Evolutionary conservation across 2,113 vertebrate genomes (phyloP).

Genomic region (Gadus chalcogrammus): DNA sequence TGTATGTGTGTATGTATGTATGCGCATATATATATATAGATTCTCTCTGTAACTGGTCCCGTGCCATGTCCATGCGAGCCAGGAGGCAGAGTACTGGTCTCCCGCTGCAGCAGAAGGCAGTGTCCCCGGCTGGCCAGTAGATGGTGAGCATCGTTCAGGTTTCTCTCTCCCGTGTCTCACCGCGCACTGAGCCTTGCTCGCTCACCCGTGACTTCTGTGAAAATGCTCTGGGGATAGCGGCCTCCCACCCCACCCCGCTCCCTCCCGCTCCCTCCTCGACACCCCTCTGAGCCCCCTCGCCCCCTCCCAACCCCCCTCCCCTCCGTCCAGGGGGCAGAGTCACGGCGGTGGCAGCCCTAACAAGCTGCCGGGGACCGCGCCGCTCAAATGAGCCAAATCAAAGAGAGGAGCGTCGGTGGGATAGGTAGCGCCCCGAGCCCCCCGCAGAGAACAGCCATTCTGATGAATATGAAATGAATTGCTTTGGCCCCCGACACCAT

Average conservation of each 20-base stretch:
- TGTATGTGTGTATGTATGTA: neutral
- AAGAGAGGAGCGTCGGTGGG: constrained; percentile 71
- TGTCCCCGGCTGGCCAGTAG: constrained; percentile 62
- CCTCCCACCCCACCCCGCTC: constrained; percentile 66
- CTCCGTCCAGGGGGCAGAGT: constrained; percentile 75
- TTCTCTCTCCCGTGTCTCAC: constrained; percentile 32
- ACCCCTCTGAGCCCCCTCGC: constrained; percentile 50
- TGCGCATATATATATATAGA: neutral
- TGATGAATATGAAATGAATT: constrained; percentile 79
- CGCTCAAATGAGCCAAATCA: constrained; percentile 82
- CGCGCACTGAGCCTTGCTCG: constrained; percentile 53
- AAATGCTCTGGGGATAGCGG: constrained; percentile 63
- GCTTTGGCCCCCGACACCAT: constrained; percentile 70
- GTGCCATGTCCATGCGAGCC: neutral
- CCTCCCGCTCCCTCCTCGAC: constrained; percentile 35
- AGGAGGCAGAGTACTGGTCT: no score
- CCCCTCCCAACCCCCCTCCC: constrained; percentile 46
- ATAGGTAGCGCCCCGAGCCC: constrained; percentile 72
- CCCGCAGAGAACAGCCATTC: constrained; percentile 73
- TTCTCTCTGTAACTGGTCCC: neutral
- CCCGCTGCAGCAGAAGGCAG: constrained; percentile 29
- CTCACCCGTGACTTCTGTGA: constrained; percentile 70
- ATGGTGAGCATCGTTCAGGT: constrained; percentile 70
- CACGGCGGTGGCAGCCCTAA: constrained; percentile 79
- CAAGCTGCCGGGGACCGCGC: constrained; percentile 74